A percentile compares a stretch with the other conserved stretches of the same genome.
These are phyloP conservation scores for Amblyjoppa proteus DNA, from an alignment of 2,888 invertebrate genomes.

Conservation along the genomic window DNA sequence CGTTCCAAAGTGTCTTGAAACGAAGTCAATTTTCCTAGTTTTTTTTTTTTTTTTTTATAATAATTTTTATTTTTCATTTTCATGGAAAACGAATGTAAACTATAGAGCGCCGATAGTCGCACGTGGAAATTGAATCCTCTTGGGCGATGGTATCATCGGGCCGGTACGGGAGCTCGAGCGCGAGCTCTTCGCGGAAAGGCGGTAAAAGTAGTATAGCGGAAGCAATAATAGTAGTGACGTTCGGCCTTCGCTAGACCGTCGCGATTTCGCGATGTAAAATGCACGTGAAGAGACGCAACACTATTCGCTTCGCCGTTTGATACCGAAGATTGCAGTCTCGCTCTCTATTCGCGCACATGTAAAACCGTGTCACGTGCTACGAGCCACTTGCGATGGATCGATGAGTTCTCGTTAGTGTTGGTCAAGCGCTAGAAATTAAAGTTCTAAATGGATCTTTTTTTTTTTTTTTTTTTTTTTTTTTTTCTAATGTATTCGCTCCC, in stretches of 20 bases:
- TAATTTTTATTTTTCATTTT: too few species aligned
- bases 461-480: slow-evolving; percentile 6
- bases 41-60: too few species aligned
- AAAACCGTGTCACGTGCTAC: slow-evolving; percentile 11
- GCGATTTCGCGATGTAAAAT: slow-evolving; percentile 16
- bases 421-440: not conserved
- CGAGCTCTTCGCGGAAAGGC: slow-evolving; percentile 29
- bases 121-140: not conserved
- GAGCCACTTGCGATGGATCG: slow-evolving; percentile 12
- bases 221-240: slow-evolving; percentile 24
- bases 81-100: too few species aligned
- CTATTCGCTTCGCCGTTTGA: not conserved
- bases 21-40: too few species aligned
- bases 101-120: not conserved
- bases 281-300: not conserved
- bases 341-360: slow-evolving; percentile 8
- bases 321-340: slow-evolving; percentile 6
- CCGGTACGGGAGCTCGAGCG: not conserved
- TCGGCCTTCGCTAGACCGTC: slow-evolving; percentile 43
- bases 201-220: slow-evolving; percentile 11
- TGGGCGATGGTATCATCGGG: too few species aligned
- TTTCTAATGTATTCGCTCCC: slow-evolving; percentile 18
- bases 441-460: slow-evolving; percentile 3
- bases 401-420: slow-evolving; percentile 10
- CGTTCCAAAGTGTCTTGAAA: not conserved